Evolutionary conservation across 2,113 vertebrate genomes (phyloP).

Genomic region (Hyperopisus bebe): DNA sequence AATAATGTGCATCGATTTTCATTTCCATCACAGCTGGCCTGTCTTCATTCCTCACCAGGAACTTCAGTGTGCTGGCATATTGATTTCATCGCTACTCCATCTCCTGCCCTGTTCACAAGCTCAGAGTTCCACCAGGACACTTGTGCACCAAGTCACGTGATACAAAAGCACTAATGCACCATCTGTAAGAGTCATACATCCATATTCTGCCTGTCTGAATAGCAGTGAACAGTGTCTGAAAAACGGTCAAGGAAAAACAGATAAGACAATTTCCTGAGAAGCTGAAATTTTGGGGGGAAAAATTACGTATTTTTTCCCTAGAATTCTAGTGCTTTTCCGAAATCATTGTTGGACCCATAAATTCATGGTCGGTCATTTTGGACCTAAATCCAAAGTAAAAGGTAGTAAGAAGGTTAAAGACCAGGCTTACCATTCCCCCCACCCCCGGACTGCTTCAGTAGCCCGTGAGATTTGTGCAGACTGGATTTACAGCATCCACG

Average conservation of each 20-base stretch:
- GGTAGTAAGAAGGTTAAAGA: not conserved
- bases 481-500: not conserved
- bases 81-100: not conserved
- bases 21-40: not conserved
- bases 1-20: not conserved
- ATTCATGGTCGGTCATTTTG: not conserved
- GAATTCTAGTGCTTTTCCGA: not conserved
- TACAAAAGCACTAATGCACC: not conserved
- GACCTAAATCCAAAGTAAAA: not conserved
- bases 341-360: not conserved
- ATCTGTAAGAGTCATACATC: not conserved
- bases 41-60: not conserved
- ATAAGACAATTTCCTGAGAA: not conserved
- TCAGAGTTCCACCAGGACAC: not conserved
- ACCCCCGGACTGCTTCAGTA: not conserved
- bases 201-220: not conserved
- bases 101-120: not conserved
- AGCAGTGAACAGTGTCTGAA: not conserved
- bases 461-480: not conserved
- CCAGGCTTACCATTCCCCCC: not conserved
- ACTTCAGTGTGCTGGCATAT: not conserved
- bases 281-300: not conserved
- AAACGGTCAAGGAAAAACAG: not conserved
- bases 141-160: not conserved
- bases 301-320: not conserved